Evolutionary conservation across 2,888 invertebrate genomes (phyloP).

Genomic region (Empis livida): DNA sequence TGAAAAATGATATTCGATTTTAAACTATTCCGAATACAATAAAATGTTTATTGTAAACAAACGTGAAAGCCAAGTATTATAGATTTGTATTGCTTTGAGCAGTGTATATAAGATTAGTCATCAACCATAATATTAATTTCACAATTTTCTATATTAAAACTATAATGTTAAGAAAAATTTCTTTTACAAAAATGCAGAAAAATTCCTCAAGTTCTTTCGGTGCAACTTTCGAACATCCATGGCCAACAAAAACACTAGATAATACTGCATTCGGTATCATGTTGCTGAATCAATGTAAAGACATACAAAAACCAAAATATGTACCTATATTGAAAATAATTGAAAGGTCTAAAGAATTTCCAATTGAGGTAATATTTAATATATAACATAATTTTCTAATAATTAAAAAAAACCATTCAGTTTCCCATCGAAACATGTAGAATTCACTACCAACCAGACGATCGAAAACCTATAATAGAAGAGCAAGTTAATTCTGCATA

Average conservation of each 20-base stretch:
- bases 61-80: too few species aligned
- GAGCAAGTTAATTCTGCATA: constrained; percentile 39
- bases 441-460: constrained; percentile 12
- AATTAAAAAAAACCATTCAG: constrained; percentile 5
- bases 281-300: neutral
- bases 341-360: constrained; percentile 8
- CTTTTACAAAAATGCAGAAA: too few species aligned
- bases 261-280: neutral
- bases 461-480: constrained; percentile 9
- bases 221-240: neutral
- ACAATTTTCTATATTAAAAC: too few species aligned
- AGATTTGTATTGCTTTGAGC: too few species aligned
- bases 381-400: too few species aligned
- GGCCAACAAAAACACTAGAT: neutral
- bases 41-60: too few species aligned
- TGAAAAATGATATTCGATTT: too few species aligned
- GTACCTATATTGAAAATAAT: constrained; percentile 2
- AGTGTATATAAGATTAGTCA: too few species aligned
- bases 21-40: too few species aligned
- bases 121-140: too few species aligned
- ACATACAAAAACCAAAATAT: neutral
- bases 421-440: constrained; percentile 14
- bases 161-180: too few species aligned
- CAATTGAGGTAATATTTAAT: constrained; percentile 7
- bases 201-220: neutral